A percentile compares a stretch with the other conserved stretches of the same genome.
These are phyloP conservation scores for Drosophila setifemur DNA, from an alignment of 1,140 invertebrate genomes.

Conservation along the genomic window DNA sequence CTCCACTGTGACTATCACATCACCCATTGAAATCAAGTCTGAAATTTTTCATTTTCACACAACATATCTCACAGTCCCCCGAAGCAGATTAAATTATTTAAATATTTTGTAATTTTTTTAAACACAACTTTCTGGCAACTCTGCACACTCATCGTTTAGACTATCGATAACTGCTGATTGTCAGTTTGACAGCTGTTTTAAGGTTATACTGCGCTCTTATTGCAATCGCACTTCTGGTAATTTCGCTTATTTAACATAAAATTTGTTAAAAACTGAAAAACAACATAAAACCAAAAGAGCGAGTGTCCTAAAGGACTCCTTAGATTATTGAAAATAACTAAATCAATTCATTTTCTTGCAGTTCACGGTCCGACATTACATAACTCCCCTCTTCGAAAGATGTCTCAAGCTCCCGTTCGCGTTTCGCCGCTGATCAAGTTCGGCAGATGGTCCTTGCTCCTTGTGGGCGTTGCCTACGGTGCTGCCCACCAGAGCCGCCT, in stretches of 20 bases:
- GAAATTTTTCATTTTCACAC: no score
- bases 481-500: slow-evolving; percentile 87
- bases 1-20: no score
- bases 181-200: slow-evolving; percentile 74
- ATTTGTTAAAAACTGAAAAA: slow-evolving; percentile 7
- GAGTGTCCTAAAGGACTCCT: no score
- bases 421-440: slow-evolving; percentile 89
- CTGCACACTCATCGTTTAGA: neutral
- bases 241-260: slow-evolving; percentile 28
- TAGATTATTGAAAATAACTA: neutral
- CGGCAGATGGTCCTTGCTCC: slow-evolving; percentile 88
- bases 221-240: slow-evolving; percentile 61
- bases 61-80: neutral
- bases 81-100: neutral
- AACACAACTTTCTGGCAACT: slow-evolving; percentile 13
- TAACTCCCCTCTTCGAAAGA: slow-evolving; percentile 57
- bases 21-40: no score
- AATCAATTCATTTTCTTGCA: slow-evolving; percentile 28
- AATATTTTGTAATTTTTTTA: neutral
- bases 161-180: slow-evolving; percentile 40
- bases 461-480: slow-evolving; percentile 87
- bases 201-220: slow-evolving; percentile 65
- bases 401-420: slow-evolving; percentile 85
- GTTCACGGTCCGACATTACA: slow-evolving; percentile 66
- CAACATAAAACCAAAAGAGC: neutral